phyloP scores from a whole-genome alignment of 2,888 invertebrate species.

The Dolomedes plantarius region DNA sequence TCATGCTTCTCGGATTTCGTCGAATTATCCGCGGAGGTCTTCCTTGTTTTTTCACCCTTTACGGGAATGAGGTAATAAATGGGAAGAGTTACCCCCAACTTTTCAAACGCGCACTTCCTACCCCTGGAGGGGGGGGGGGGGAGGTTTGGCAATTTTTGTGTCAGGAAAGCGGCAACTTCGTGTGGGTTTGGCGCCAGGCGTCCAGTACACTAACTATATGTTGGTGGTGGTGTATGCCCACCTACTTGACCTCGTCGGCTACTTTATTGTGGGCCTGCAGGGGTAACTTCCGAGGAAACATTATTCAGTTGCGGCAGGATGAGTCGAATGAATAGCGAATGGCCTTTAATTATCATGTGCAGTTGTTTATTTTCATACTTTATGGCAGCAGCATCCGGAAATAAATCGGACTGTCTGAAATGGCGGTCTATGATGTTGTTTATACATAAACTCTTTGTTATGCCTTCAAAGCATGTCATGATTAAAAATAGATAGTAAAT shows the following conservation, averaged over 20 bases:
- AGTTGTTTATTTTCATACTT: neutral
- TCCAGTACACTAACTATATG: neutral
- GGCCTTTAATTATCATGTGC: neutral
- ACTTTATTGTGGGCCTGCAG: neutral
- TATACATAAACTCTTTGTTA: too few relatives aligned
- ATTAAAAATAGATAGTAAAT: too few relatives aligned
- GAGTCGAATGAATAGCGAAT: neutral
- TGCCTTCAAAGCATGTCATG: too few relatives aligned
- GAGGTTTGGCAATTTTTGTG: conserved; percentile 6
- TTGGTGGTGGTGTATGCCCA: neutral
- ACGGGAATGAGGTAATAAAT: neutral
- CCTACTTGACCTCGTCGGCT: neutral
- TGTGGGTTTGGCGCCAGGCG: neutral
- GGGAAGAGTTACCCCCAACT: neutral
- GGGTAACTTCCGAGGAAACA: neutral
- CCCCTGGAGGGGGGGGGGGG: neutral
- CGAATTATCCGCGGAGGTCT: too few relatives aligned
- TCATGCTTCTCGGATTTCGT: too few relatives aligned
- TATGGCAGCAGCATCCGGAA: neutral
- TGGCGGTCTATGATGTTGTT: too few relatives aligned
- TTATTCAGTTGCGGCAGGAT: neutral
- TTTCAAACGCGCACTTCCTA: neutral
- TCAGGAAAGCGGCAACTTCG: neutral
- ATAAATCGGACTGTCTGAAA: too few relatives aligned
- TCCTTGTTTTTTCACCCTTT: too few relatives aligned